Evolutionary conservation across 37 sponge, comb jelly and placozoan genomes (phyloP), one percentile per base, ranked within the genome.

Genomic region (Mnemiopsis leidyi): DNA sequence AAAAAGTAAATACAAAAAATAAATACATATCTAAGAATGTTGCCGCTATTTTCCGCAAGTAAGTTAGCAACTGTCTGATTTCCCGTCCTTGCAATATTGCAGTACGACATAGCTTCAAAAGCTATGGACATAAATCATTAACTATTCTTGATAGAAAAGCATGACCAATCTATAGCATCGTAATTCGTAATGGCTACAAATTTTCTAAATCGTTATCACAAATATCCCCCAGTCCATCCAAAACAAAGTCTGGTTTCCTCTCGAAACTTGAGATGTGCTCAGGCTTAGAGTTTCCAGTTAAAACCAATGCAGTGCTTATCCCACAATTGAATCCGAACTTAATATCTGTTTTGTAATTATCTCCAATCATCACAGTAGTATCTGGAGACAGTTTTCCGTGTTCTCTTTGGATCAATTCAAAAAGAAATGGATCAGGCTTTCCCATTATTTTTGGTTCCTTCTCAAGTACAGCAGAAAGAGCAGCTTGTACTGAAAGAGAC

Each of bases 271-370:
- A 25, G 26, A 85, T 37, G 7, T 85, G 48, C 30, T 33, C 90
- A 7, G 33, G 24, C 90, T 85, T 85, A 16, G 61, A 7, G 39
- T 85, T 85, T 1, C 90, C 90, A 38, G 90, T 85, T 61, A 85
- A 61, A 7, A 85, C 90, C 28, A 85, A 23, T n/a, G 90, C 90
- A 1, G 90, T 85, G 0, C 29, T 25, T 0, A 85, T 26, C 5
- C 90, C 90, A 39, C 90, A 85, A 39, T 85, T 85, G 36, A 40
- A 85, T 25, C 90, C 90, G 23, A 85, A 85, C 48, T n/a, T 39
- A 35, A 85, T 85, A 39, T 85, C 90, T 29, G 90, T 85, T 29
- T 85, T 23, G 25, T 85, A 85, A 29, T 38, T 40, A 85, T 85
- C 90, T n/a, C 90, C 90, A 23, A 85, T 85, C 90, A 85, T 85